Evolutionary conservation across 2,113 vertebrate genomes (phyloP), one percentile per base, ranked within the genome.

Genomic region (Isurus oxyrinchus): DNA sequence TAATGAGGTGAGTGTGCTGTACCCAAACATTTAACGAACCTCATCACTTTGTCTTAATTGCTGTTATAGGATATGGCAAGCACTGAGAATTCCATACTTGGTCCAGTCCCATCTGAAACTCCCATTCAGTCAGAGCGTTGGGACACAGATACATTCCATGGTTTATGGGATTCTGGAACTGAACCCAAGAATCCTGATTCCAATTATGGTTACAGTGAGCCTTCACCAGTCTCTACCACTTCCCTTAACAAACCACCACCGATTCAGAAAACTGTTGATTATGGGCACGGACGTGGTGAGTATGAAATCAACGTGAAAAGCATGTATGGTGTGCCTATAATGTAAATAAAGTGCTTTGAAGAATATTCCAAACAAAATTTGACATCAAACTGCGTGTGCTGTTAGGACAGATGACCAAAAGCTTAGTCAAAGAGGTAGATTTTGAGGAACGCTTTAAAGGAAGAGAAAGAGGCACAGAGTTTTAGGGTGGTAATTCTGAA

Each of bases 211-310:
- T 66, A 40, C 57, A 67, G 40, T 95, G 96, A 96, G 6, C 44
- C 59, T 25, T 97, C 98, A 96, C 97, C 97, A 96, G 97, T 97
- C 96, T 97, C 98, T 40, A 27, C 97, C 86, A 96, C 98, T 97
- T 96, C 97, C 0, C 97, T 98, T 97, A 97, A 98, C 86, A 98
- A 98, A 96, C 97, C 98, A 84, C 96, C 98, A 59, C 96, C 99
- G 95, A 98, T 99, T 96, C 98, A 99, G 95, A 99, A 99, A 97
- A 99, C 99, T 0, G 99, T 99, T 96, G 99, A 99, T 97, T 99
- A 99, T 96, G 98, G 97, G 1, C 98, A 98, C 55, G 98, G 99
- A 0, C 98, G 99, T 97, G 99, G 99, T 99, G 97, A 96, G 98
- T 97, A 13, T 86, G 59, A 94, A 94, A 94, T 94, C n/a, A n/a